These are phyloP conservation scores for Drosophila infuscata DNA, from an alignment of 2,888 invertebrate species.

Conservation along the genomic window DNA sequence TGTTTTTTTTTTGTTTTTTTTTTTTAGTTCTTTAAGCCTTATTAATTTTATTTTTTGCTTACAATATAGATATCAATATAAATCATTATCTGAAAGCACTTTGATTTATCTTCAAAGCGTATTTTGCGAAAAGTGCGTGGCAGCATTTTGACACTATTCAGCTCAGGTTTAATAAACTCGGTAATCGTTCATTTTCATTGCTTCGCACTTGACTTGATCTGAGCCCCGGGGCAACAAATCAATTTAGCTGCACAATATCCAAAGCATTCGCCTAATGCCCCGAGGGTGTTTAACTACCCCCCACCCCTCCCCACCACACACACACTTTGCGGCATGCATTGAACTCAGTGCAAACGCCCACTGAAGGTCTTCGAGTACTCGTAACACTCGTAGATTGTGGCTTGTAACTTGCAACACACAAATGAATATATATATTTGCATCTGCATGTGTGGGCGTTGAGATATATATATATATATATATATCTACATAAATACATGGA, in stretches of 20 bases:
- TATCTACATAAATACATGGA: not conserved
- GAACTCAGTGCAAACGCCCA: slow-evolving; percentile 31
- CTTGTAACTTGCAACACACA: slow-evolving; percentile 1
- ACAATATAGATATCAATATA: not conserved
- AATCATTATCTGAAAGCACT: not conserved
- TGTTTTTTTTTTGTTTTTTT: not conserved
- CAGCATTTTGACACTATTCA: slow-evolving; percentile 39
- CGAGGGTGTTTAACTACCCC: not conserved
- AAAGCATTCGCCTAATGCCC: not conserved
- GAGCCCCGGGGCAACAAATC: slow-evolving; percentile 21
- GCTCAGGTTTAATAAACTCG: slow-evolving; percentile 15
- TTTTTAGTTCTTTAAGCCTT: not conserved
- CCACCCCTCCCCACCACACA: not conserved
- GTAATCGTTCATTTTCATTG: slow-evolving; percentile 55
- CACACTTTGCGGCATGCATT: slow-evolving; percentile 16
- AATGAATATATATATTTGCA: slow-evolving; percentile 16
- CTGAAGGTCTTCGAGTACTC: slow-evolving; percentile 21
- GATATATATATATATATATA: not conserved
- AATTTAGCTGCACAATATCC: slow-evolving; percentile 4
- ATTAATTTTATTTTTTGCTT: not conserved
- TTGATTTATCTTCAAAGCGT: not conserved
- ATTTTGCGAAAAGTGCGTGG: not conserved
- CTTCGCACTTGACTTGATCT: slow-evolving; percentile 33
- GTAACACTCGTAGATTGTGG: not conserved
- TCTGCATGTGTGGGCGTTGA: slow-evolving; percentile 28